Evolutionary conservation across 2,797 vertebrate genomes (phyloP), one percentile per base, ranked within the genome.

Genomic region (Propithecus deckenii): DNA sequence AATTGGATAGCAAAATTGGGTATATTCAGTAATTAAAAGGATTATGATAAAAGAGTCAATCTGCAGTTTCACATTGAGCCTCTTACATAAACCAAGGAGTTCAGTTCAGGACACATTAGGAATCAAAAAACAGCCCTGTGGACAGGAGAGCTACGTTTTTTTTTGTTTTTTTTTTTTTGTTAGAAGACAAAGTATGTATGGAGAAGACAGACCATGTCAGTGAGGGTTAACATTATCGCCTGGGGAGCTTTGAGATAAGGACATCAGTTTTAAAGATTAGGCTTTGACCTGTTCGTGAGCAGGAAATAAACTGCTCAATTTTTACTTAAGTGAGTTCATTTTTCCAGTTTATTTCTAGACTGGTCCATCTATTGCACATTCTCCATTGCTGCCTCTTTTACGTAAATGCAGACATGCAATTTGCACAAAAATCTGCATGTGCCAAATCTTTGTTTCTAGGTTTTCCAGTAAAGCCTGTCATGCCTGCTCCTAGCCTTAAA

Each of bases 1-100:
- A 87, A 96, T 83, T 95, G 95, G 93, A 59, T 95, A 91, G 93
- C 90, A 95, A 96, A 95, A 96, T 35, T 65, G 81, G 55, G 61
- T 35, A 32, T 0, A 1, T 87, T 80, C 59, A n/a, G 86, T 92
- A 87, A 93, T 90, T 91, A 96, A 94, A 92, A 97, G 71, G 65
- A 48, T 22, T 48, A 50, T 20, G 88, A 88, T 57, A 10, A 63
- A 95, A 83, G 35, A 89, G 46, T 83, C 30, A 25, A 55, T 88
- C 46, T 96, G 72, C 38, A 74, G 28, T 69, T 91, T 88, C 72
- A 46, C 23, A 14, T 20, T 12, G 15, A 80, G 65, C 65, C n/a
- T 72, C 65, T 55, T 71, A 25, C 86, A 35, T n/a, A 84, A 83
- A 84, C n/a, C 17, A 13, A 57, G 76, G 23, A 59, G 38, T 65